Evolutionary conservation across 2,113 vertebrate species (phyloP).

Genomic region (Bothrops jararaca): DNA sequence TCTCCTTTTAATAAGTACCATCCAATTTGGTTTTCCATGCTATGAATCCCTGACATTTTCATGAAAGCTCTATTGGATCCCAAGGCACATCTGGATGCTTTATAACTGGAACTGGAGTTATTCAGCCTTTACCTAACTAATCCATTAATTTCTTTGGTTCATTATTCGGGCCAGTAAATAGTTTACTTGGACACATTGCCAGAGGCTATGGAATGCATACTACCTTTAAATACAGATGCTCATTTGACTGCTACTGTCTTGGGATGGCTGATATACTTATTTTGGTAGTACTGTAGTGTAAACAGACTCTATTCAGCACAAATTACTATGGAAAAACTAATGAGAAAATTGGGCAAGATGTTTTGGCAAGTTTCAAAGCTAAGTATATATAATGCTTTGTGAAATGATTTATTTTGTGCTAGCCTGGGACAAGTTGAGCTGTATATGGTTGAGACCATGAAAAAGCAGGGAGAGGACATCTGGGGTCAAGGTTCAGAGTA

Average conservation of each 20-base stretch:
- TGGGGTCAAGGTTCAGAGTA: not conserved
- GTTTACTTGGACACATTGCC: not conserved
- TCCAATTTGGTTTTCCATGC: conserved; percentile 30
- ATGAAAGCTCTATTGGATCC: conserved; percentile 38
- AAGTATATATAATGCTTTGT: fast-evolving
- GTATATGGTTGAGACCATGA: not conserved
- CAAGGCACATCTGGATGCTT: conserved; percentile 38
- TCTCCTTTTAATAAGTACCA: not conserved
- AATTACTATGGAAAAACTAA: not conserved
- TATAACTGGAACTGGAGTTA: not conserved
- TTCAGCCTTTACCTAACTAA: conserved; percentile 16
- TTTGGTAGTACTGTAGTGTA: not conserved
- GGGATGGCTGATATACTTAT: not conserved
- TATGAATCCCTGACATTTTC: not conserved
- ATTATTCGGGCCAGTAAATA: not conserved
- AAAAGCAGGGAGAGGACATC: not conserved
- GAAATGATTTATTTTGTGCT: not conserved
- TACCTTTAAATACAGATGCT: not conserved
- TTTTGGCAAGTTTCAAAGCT: not conserved
- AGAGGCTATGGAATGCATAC: not conserved
- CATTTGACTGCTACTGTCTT: not conserved
- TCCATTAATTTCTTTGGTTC: not conserved
- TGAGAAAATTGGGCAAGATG: not conserved
- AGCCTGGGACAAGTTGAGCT: not conserved
- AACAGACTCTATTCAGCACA: not conserved